Evolutionary conservation across 2,888 invertebrate species (phyloP), one percentile per base, ranked within the genome.

Genomic region (Strigamia transsilvanica): DNA sequence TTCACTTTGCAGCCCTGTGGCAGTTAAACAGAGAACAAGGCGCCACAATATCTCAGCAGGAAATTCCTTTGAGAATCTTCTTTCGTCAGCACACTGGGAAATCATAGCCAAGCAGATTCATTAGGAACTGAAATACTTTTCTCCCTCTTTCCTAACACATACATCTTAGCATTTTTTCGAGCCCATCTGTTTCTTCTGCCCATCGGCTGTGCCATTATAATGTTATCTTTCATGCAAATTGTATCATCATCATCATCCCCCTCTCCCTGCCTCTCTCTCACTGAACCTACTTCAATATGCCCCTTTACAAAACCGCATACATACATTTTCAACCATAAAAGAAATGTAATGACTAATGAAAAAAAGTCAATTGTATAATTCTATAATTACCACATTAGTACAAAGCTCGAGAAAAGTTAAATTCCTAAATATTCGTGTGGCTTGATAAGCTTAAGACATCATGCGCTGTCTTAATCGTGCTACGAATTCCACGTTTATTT

Each of bases 61-160:
- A 13, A 13, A 61, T 61, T 61, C 61, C 61, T 18, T 5, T 61
- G 61, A 61, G 61, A 61, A 61, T 61, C 61, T 61, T 61, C 61
- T n/a, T 61, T 61, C 61, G 61, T 61, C 61, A 61, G 61, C 61
- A 61, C 61, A 61, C 61, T 15, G 61, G 61, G 61, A 61, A 61
- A 61, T 61, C 61, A 61, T 61, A 61, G 61, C 61, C 61, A 61
- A 61, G 15, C 61, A 61, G 61, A 61, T 61, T 61, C 61, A 61
- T 61, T 61, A 61, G 61, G n/a, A 61, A 61, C 61, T 61, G 21
- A 13, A n/a, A 61, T 12, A 61, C 61, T 61, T 61, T 61, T 21
- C 21, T n/a, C 61, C 61, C 21, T 21, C 21, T 61, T 61, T 2
- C 61, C 21, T 61, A 12, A n/a, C 61, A 61, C 61, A 61, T 61